Evolutionary conservation across 2,113 vertebrate species (phyloP), one percentile per base, ranked within the genome.

Genomic region (Lamprotornis superbus): DNA sequence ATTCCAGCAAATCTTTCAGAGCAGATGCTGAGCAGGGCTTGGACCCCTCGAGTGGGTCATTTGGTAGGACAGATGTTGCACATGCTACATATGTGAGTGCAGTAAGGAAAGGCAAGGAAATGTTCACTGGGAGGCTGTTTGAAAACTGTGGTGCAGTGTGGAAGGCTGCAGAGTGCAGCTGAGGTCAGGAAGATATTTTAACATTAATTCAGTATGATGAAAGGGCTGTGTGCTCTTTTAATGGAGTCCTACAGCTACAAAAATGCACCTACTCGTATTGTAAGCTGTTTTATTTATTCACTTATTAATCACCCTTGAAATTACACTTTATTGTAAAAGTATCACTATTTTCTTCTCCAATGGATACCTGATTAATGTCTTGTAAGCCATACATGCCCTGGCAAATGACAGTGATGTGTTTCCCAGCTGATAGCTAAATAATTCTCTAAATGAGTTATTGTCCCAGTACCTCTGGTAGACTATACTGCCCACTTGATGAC

Each of bases 231-330:
- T 68, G 64, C 16, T 75, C 71, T 81, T 86, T 63, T 68, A 84
- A 27, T 60, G 30, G 73, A 49, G 10, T 64, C 71, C 83, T 71
- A 49, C 49, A 64, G 35, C 55, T 77, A 37, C 4, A 79, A 74
- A 83, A 80, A 49, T 31, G 21, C 37, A 57, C 25, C 22, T 83
- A 65, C 28, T 83, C 0, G 0, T 67, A 86, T 37, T 75, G 64
- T 77, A 78, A 53, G n/a, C 44, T 84, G 27, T 70, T 94, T 95
- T 83, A 89, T 95, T 92, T 96, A 93, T 83, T 90, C 28, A 22
- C 31, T 86, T 96, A 93, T 89, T 96, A 95, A 75, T 35, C 37
- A 75, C 61, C 83, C 76, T 94, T 88, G 93, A 95, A 96, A 95
- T 95, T 77, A 59, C 55, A 74, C 47, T 76, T 77, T 94, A 46